Conservation (phyloP, 2,113 vertebrate species). For the Pantherophis guttatus region DNA sequence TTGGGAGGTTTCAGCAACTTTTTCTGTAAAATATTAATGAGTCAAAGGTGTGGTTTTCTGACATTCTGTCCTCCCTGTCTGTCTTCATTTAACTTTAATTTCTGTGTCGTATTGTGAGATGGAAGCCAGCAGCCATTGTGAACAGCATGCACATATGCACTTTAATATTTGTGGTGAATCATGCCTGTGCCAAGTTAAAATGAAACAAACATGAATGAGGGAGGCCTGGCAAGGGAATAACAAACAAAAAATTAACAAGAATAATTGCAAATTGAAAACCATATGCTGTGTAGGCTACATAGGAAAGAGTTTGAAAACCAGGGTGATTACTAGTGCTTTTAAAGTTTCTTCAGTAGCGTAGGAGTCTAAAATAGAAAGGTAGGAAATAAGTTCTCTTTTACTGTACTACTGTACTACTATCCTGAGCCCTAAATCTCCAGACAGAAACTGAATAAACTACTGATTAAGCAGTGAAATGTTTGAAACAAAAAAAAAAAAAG, state of each 20-base stretch:
- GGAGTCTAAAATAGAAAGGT: not conserved
- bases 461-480: not conserved
- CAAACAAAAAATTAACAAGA: constrained; percentile 29
- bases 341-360: no score
- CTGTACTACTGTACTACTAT: not conserved
- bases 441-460: not conserved
- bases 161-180: constrained; percentile 28
- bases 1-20: constrained; percentile 27
- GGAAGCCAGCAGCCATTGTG: constrained; percentile 23
- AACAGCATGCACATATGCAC: constrained; percentile 1
- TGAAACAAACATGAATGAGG: constrained; percentile 22
- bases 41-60: constrained; percentile 7
- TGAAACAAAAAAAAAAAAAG: not conserved
- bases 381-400: not conserved
- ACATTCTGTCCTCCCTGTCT: constrained; percentile 12
- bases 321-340: not conserved
- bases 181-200: constrained; percentile 21
- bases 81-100: constrained; percentile 19
- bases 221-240: not conserved
- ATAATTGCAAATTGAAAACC: constrained; percentile 16
- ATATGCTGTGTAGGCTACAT: not conserved
- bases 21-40: constrained; percentile 28
- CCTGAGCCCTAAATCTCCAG: not conserved
- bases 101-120: constrained; percentile 15
- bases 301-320: not conserved